Evolutionary conservation across 2,797 vertebrate genomes (phyloP), one percentile per base, ranked within the genome.

Genomic region (Sebastes vulpes): DNA sequence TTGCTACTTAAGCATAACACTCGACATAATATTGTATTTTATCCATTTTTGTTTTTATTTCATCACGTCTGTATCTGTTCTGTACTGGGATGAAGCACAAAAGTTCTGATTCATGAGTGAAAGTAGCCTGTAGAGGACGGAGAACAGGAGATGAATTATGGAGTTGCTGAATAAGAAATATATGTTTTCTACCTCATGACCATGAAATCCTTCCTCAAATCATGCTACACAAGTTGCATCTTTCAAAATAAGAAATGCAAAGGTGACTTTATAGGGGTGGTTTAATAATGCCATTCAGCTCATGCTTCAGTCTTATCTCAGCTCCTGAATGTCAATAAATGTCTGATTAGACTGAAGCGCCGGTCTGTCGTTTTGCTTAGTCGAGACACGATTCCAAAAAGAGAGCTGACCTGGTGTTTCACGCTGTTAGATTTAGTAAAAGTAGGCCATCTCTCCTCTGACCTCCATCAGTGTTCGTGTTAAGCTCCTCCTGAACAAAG

Each of bases 371-470:
- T 71, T 80, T 90, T 82, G 58, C 31, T 75, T 50, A 60, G 75
- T 64, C 18, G 2, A 74, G 65, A 72, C 78, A 73, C 38, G 53
- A 66, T 57, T 83, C 29, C 31, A n/a, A 60, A 38, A 75, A 68
- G 28, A 53, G 66, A 79, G 50, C 77, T 76, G 85, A 82, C 83
- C 82, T 20, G 58, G 58, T 76, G 87, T 84, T 73, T 82, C 76
- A 35, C 1, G 16, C 77, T 81, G 75, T 84, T 70, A 70, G 74
- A 71, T 83, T 77, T 52, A 75, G 70, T 52, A 60, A 82, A 93
- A 91, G 85, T 90, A 89, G 92, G 85, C 78, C 86, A 86, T 69
- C 77, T 79, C 87, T 86, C 82, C 65, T 74, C 84, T 90, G 88
- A 91, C 86, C 91, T 77, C 77, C 79, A 72, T 86, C 65, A 72